A percentile compares a stretch with the other conserved stretches of the same genome.
phyloP scores from a whole-genome alignment of 1,140 invertebrate genomes.

The Heliconius eleuchia region DNA sequence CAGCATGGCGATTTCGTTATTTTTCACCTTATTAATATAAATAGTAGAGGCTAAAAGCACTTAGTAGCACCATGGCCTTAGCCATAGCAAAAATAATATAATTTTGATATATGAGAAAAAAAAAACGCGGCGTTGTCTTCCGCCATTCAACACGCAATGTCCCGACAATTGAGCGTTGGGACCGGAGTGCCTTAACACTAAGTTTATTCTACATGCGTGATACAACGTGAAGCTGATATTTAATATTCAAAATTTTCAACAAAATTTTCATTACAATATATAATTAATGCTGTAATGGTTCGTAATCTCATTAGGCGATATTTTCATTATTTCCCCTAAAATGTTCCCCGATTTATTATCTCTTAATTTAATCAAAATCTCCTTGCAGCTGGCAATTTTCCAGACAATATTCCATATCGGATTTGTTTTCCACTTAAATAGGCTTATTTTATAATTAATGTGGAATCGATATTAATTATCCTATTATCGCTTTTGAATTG shows the following conservation, averaged over 20 bases:
- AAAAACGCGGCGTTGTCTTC: no score
- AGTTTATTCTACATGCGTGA: no score
- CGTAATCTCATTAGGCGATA: conserved; percentile 51
- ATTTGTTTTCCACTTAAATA: conserved; percentile 31
- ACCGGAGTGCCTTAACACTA: no score
- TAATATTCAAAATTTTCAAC: not conserved
- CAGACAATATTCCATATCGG: conserved; percentile 51
- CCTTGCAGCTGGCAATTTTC: conserved; percentile 51
- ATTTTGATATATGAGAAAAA: no score
- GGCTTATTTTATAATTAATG: conserved; percentile 32
- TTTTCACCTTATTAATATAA: no score
- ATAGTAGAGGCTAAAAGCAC: no score
- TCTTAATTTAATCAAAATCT: conserved; percentile 71
- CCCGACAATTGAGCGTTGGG: no score
- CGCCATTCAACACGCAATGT: no score
- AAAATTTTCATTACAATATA: not conserved
- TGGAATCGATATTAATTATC: conserved; percentile 23
- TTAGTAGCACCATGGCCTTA: no score
- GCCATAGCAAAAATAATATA: no score
- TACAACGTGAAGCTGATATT: no score
- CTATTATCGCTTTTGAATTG: not conserved
- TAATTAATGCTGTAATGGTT: conserved; percentile 3
- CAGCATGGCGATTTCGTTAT: no score
- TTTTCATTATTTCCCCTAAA: conserved; percentile 69
- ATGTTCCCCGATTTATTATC: conserved; percentile 65